These are phyloP conservation scores for Tetheella fluctuosa DNA, from an alignment of 2,888 invertebrate species.

Conservation along the genomic window DNA sequence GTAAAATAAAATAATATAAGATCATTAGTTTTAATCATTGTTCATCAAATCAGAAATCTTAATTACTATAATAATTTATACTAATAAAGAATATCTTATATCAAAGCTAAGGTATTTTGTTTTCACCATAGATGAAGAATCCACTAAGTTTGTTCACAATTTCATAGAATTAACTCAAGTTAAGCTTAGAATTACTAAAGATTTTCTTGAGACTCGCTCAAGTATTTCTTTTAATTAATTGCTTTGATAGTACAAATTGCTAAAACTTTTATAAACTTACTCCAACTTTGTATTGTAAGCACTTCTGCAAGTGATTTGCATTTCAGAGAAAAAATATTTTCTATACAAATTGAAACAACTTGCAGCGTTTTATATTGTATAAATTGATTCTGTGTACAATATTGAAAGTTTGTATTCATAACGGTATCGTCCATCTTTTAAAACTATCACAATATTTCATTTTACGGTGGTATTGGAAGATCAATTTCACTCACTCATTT, in stretches of 20 bases:
- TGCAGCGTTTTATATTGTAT: neutral
- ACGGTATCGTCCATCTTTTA: neutral
- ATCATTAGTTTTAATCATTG: too few relatives aligned
- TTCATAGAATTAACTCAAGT: neutral
- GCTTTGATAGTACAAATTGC: conserved; percentile 8
- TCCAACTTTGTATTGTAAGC: conserved; percentile 6
- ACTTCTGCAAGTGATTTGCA: conserved; percentile 6
- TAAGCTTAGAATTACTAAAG: neutral
- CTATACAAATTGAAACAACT: neutral
- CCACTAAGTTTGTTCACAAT: neutral
- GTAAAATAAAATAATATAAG: too few relatives aligned
- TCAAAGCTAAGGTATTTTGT: too few relatives aligned
- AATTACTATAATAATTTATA: too few relatives aligned
- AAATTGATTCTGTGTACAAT: neutral
- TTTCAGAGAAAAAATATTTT: conserved; percentile 5
- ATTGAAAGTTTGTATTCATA: conserved; percentile 11
- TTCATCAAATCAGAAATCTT: too few relatives aligned
- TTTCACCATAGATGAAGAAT: too few relatives aligned
- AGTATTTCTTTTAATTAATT: conserved; percentile 2
- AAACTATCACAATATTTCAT: conserved; percentile 7
- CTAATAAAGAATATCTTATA: too few relatives aligned
- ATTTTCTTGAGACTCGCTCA: conserved; percentile 1
- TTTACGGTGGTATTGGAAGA: conserved; percentile 4
- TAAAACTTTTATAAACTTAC: neutral
- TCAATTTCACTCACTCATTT: conserved; percentile 8